These are phyloP conservation scores for Natrix natrix DNA, from an alignment of 2,797 vertebrate species.

Conservation along the genomic window DNA sequence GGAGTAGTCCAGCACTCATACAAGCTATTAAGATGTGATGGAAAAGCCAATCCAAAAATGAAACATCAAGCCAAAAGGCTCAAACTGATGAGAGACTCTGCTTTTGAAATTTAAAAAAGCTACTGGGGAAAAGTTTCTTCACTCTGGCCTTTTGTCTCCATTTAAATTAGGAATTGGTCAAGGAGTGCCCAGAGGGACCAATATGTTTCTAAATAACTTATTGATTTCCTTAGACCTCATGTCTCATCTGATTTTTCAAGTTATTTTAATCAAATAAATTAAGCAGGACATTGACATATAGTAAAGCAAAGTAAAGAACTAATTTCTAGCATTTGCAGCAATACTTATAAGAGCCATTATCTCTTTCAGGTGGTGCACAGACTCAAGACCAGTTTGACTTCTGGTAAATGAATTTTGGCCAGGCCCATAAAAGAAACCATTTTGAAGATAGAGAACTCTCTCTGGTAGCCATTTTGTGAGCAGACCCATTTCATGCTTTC, in stretches of 20 bases:
- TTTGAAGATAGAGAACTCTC: not conserved
- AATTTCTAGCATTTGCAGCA: not conserved
- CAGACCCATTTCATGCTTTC: not conserved
- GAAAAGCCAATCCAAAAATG: not conserved
- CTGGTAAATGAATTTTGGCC: not conserved
- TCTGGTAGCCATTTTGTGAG: not conserved
- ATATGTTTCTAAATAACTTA: slow-evolving; percentile 24
- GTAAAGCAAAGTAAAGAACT: not conserved
- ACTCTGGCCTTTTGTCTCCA: not conserved
- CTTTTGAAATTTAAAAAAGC: not conserved
- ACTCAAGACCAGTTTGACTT: not conserved
- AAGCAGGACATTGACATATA: not conserved
- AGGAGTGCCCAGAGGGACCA: not conserved
- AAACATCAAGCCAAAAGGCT: not conserved
- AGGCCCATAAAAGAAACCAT: not conserved
- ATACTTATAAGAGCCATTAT: not conserved
- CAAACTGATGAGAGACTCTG: not conserved
- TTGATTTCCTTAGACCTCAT: slow-evolving; percentile 46
- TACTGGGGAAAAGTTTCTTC: not conserved
- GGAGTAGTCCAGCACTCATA: not conserved
- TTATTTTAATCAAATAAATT: not conserved
- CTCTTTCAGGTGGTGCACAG: not conserved
- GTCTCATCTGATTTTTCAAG: not conserved
- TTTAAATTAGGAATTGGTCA: not conserved
- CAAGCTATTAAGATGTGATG: not conserved